phyloP scores from a whole-genome alignment of 2,113 vertebrate genomes.

The Paedocypris sp. region DNA sequence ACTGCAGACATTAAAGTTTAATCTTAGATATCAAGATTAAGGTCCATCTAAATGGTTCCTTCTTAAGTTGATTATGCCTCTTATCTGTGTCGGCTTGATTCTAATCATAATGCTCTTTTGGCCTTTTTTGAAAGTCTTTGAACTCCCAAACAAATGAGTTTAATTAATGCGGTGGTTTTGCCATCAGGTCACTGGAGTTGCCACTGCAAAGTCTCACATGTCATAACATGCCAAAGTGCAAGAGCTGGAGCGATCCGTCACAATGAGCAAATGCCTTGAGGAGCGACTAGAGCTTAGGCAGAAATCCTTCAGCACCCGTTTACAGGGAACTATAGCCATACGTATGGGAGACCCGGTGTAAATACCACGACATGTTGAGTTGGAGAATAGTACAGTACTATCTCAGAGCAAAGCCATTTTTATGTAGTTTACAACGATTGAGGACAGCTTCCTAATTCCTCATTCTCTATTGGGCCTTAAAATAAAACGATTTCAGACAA shows the following conservation, averaged over 20 bases:
- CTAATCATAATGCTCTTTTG: not conserved
- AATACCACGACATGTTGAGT: not conserved
- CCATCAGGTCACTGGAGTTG: conserved; percentile 4
- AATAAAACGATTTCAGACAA: too few species aligned
- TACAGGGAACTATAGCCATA: not conserved
- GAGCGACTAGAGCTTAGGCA: not conserved
- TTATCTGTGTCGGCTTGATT: too few species aligned
- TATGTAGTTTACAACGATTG: too few species aligned
- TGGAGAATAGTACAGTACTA: not conserved
- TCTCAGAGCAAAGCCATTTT: not conserved
- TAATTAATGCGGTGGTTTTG: conserved; percentile 1
- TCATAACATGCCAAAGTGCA: conserved; percentile 10
- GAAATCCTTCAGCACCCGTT: not conserved
- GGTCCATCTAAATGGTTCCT: too few species aligned
- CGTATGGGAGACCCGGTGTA: not conserved
- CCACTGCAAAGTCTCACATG: conserved; percentile 2
- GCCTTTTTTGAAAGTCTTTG: not conserved
- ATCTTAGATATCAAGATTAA: too few species aligned
- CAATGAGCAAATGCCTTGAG: not conserved
- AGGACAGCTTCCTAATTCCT: too few species aligned
- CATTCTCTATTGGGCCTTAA: too few species aligned
- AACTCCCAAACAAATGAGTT: not conserved
- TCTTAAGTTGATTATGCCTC: too few species aligned
- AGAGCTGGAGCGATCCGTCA: not conserved
- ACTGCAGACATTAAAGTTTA: too few species aligned